Percentiles rank a stretch among this genome's conserved stretches.
Evolutionary conservation across 2,113 vertebrate genomes (phyloP).

Genomic region (Petroica traversi): DNA sequence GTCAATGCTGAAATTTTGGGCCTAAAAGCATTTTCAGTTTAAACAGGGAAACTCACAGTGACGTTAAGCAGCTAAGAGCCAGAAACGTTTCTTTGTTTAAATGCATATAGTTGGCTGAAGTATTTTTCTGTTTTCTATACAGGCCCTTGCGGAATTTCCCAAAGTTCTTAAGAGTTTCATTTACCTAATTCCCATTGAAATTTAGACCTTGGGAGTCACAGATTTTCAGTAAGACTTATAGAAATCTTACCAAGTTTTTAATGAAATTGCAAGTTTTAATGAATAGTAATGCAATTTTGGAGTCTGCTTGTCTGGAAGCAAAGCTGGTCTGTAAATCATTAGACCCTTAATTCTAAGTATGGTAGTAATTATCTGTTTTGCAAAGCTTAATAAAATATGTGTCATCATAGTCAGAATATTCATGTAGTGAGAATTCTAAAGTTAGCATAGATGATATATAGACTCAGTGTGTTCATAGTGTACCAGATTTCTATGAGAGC

Average conservation of each 20-base stretch:
- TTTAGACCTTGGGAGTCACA: background rate
- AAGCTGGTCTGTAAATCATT: constrained; percentile 42
- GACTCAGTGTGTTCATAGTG: background rate
- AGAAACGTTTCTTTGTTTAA: background rate
- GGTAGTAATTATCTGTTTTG: constrained; percentile 57
- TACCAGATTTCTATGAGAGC: background rate
- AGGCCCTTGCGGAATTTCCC: background rate
- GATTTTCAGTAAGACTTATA: background rate
- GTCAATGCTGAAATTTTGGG: background rate
- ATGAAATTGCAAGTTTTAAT: constrained; percentile 36
- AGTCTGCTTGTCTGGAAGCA: constrained; percentile 46
- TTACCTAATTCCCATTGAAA: background rate
- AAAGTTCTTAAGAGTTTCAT: background rate
- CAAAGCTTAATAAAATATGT: constrained; percentile 30
- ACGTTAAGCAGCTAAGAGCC: background rate
- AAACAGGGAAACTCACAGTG: background rate
- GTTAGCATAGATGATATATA: background rate
- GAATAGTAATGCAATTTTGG: constrained; percentile 22
- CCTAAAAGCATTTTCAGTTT: background rate
- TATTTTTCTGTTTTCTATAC: background rate
- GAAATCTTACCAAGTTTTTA: constrained; percentile 29
- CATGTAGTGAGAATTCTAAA: constrained; percentile 5
- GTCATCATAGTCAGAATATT: constrained; percentile 39
- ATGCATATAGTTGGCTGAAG: background rate
- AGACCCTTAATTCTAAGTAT: constrained; percentile 47